Evolutionary conservation across 2,888 invertebrate genomes (phyloP), one percentile per base, ranked within the genome.

Genomic region (Matsumyia berberina): DNA sequence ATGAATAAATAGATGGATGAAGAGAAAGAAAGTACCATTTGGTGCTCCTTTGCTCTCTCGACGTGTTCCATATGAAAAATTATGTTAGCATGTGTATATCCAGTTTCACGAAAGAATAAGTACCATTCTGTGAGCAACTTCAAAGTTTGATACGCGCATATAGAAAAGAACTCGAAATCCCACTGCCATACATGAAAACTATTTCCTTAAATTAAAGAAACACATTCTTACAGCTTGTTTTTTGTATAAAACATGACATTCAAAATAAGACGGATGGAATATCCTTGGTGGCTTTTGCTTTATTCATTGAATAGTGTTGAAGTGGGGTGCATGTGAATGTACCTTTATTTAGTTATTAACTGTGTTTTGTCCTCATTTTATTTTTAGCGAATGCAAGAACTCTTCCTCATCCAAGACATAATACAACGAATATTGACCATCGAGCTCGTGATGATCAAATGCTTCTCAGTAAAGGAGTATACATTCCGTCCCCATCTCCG

Each of bases 401-500:
- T 8, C 87, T 92, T 88, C 92, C 92, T 35, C 92, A 92, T 89
- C 92, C 92, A 64, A 88, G 92, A 67, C 92, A 92, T 82, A 90
- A 90, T 86, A 88, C 89, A 82, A 88, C 87, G 86, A 88, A 88
- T 81, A 87, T 89, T 72, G 90, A 90, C 87, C 89, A 89, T 85
- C 88, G 90, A 58, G 89, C 91, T 77, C 90, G 91, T 80, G 92
- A 92, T 88, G 92, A 92, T 90, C 92, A 92, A 90, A 91, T 92
- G 91, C 89, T 92, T 78, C 90, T 91, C 82, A 91, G 88, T 86
- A 92, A 92, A 89, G 90, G 90, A 86, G 90, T 91, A 78, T 92
- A 92, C 87, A 92, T 92, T 89, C 92, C 92, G 90, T 91, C 92
- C 90, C 94, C 94, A 80, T 95, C 95, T 77, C 95, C 96, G 42